Evolutionary conservation across 2,888 invertebrate genomes (phyloP).

Genomic region (Campoplex nolae): DNA sequence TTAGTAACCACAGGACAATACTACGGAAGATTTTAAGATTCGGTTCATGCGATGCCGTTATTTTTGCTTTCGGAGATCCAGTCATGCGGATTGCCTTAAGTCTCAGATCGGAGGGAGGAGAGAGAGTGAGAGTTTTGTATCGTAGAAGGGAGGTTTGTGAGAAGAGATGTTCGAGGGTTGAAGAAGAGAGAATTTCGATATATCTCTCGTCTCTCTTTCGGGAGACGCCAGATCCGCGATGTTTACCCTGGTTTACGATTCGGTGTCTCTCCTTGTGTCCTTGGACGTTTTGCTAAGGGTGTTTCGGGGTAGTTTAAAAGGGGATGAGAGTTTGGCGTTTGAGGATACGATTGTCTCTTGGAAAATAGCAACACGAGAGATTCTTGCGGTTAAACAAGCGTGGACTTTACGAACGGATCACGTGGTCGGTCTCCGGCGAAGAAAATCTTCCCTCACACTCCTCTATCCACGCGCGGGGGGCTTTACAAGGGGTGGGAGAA

Average conservation of each 20-base stretch:
- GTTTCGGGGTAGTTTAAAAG: slow-evolving; percentile 38
- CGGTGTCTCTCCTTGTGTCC: slow-evolving; percentile 74
- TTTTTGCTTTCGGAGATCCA: slow-evolving; percentile 62
- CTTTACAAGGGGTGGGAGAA: slow-evolving; percentile 11
- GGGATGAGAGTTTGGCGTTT: slow-evolving; percentile 48
- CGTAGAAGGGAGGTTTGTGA: slow-evolving; percentile 11
- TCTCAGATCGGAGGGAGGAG: slow-evolving; percentile 33
- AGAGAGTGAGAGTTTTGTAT: slow-evolving; percentile 27
- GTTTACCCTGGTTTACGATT: slow-evolving; percentile 78
- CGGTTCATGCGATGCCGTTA: slow-evolving; percentile 62
- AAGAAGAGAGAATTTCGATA: slow-evolving; percentile 61
- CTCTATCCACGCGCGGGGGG: slow-evolving; percentile 64
- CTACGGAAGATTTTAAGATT: slow-evolving; percentile 55
- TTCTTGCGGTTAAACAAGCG: slow-evolving; percentile 68
- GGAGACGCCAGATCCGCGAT: slow-evolving; percentile 71
- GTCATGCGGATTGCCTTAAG: slow-evolving; percentile 64
- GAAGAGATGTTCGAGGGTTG: slow-evolving; percentile 50
- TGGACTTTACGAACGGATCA: slow-evolving; percentile 52
- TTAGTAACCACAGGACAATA: slow-evolving; percentile 45
- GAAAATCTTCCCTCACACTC: slow-evolving; percentile 64
- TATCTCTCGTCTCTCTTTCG: slow-evolving; percentile 49
- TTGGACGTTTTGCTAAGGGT: slow-evolving; percentile 40
- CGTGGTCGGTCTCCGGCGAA: slow-evolving; percentile 44
- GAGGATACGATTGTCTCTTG: slow-evolving; percentile 74
- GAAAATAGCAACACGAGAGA: slow-evolving; percentile 79